Conservation (phyloP, 2,113 vertebrate genomes). For the Prunella himalayana region DNA sequence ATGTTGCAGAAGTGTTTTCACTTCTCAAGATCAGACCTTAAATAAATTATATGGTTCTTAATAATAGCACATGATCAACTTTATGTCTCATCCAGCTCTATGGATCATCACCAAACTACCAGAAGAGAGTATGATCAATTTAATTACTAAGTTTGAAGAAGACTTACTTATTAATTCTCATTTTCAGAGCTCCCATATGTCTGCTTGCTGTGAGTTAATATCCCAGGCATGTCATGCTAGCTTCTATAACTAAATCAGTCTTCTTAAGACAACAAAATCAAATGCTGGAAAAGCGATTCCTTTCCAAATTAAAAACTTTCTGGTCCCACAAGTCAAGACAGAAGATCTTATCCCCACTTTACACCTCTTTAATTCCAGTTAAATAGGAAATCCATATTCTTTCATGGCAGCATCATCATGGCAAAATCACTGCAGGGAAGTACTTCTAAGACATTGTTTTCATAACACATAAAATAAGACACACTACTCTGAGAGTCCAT, state of each 20-base stretch:
- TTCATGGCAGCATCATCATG: neutral
- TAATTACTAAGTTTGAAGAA: conserved; percentile 19
- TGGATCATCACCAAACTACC: neutral
- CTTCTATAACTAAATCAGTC: neutral
- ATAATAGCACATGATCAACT: conserved; percentile 1
- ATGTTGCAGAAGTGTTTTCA: neutral
- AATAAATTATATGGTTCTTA: conserved; percentile 32
- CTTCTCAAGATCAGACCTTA: neutral
- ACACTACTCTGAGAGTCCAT: neutral
- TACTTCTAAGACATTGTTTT: neutral
- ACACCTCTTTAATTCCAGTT: neutral
- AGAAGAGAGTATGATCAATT: neutral
- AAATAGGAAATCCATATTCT: neutral
- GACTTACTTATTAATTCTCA: neutral
- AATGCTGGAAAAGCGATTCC: neutral
- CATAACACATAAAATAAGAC: neutral
- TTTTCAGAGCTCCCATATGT: conserved; percentile 3
- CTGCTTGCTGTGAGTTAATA: neutral
- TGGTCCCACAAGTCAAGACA: neutral
- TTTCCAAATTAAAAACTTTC: neutral
- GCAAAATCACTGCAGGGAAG: neutral
- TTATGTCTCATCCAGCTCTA: conserved; percentile 10
- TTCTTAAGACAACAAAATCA: neutral
- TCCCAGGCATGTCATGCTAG: neutral
- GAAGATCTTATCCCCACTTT: neutral